Conservation (phyloP, 2,113 vertebrate genomes). For the Seriola quinqueradiata region DNA sequence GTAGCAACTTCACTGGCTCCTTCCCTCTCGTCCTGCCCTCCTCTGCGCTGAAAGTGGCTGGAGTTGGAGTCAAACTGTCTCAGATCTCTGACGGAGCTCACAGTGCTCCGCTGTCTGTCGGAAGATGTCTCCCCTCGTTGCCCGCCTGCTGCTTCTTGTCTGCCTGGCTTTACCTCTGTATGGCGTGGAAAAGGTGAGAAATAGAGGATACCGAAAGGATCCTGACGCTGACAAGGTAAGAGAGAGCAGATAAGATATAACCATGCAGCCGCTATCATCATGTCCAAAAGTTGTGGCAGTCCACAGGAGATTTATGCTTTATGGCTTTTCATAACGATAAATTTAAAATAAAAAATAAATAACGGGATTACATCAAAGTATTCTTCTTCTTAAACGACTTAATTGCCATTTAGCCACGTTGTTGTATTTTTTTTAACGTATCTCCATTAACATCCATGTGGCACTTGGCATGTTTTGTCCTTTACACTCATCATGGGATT, state of each 20-base stretch:
- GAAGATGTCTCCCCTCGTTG: conserved; percentile 70
- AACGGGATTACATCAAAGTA: neutral
- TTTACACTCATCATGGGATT: neutral
- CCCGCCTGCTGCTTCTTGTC: conserved; percentile 75
- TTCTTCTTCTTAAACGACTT: neutral
- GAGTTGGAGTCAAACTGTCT: conserved; percentile 33
- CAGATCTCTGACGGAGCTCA: conserved; percentile 1
- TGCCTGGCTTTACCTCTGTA: conserved; percentile 76
- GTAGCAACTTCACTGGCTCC: conserved; percentile 38
- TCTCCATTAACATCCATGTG: conserved; percentile 3
- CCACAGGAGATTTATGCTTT: neutral
- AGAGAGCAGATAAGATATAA: neutral
- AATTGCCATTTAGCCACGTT: neutral
- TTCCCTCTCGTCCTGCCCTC: conserved; percentile 69
- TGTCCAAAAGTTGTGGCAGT: conserved; percentile 20
- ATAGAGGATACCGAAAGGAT: conserved; percentile 82
- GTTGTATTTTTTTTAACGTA: conserved; percentile 9
- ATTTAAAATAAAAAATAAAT: too few species aligned
- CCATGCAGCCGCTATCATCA: neutral
- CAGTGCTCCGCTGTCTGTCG: neutral
- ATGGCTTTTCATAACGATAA: neutral
- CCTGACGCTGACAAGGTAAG: conserved; percentile 85
- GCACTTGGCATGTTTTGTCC: neutral
- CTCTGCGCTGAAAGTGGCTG: conserved; percentile 39
- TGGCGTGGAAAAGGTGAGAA: conserved; percentile 83